Conservation (phyloP, 2,888 invertebrate genomes). For the Neuroscelio doddi region DNA sequence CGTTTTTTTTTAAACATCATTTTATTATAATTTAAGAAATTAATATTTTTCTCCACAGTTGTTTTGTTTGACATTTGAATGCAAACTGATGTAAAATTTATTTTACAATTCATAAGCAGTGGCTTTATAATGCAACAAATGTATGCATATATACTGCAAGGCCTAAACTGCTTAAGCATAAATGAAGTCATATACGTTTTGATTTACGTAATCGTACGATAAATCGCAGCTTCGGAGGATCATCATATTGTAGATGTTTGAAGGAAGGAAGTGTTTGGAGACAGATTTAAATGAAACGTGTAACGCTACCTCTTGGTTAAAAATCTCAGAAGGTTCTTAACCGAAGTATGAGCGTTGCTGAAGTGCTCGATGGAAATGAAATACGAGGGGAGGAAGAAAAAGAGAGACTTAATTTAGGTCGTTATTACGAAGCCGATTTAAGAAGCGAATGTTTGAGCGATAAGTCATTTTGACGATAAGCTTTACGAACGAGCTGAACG, state of each 20-base stretch:
- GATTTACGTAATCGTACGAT: conserved; percentile 50
- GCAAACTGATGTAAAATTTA: too few species aligned
- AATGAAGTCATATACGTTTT: conserved; percentile 40
- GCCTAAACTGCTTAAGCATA: too few species aligned
- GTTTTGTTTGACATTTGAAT: too few species aligned
- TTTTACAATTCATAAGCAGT: too few species aligned
- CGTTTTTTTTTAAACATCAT: too few species aligned
- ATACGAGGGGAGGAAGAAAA: conserved; percentile 53
- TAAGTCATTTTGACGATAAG: conserved; percentile 69
- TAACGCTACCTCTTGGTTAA: conserved; percentile 34
- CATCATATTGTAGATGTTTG: conserved; percentile 7
- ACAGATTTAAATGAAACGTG: conserved; percentile 45
- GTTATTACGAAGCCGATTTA: conserved; percentile 52
- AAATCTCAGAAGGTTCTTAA: conserved; percentile 9
- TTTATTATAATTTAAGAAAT: too few species aligned
- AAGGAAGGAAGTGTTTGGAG: conserved; percentile 34
- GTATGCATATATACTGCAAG: too few species aligned
- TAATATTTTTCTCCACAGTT: too few species aligned
- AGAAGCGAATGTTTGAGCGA: conserved; percentile 57
- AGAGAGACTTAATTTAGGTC: conserved; percentile 60
- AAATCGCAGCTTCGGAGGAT: conserved; percentile 28
- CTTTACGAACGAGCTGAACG: conserved; percentile 42
- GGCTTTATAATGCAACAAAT: too few species aligned
- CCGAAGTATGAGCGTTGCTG: conserved; percentile 37
- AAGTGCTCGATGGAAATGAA: conserved; percentile 56